Base-by-base conservation (phyloP, 2,888 invertebrate genomes). In the Chrysolina haemoptera region DNA sequence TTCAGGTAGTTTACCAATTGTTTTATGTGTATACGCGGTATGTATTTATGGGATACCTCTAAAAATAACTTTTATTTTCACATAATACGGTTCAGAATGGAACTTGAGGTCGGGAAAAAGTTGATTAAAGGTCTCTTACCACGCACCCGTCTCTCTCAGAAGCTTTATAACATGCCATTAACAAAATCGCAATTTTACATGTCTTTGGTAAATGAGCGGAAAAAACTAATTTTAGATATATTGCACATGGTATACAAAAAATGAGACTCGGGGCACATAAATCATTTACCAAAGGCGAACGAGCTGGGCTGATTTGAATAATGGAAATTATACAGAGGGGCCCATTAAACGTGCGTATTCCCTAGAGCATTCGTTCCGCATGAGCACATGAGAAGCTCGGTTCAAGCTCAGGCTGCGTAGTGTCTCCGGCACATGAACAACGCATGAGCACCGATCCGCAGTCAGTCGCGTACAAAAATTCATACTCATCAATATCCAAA, bases 111-210 rank as follows among this genome's bases (percentile, higher is more conserved):
- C 68, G 68, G 53, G 68, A 71, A 74, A 74, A 74, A 53, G 66
- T 70, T 74, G 74, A 74, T 74, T 74, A 71, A 74, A 74, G 70
- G 71, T 70, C 74, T 71, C 68, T 64, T 55, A 50, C 74, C 74
- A 74, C 74, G 74, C 74, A 74, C 74, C 59, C 27, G 59, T 68
- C 68, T 65, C 70, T 71, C 71, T 70, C 67, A 71, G 70, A 74
- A 74, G 71, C 70, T 74, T 68, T 71, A 70, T 67, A 67, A 74
- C 74, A 74, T 74, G 74, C 74, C 74, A 74, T 74, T 74, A 74
- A 71, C 70, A 74, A 74, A 71, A 71, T 74, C 71, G 73, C 70
- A 69, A 73, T 71, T 74, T 71, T 71, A 74, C 74, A 74, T 74
- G 74, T 74, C 68, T 68, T 71, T 70, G 65, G 70, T 66, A 73